phyloP scores from a whole-genome alignment of 2,797 vertebrate species.

The Myotis myotis region DNA sequence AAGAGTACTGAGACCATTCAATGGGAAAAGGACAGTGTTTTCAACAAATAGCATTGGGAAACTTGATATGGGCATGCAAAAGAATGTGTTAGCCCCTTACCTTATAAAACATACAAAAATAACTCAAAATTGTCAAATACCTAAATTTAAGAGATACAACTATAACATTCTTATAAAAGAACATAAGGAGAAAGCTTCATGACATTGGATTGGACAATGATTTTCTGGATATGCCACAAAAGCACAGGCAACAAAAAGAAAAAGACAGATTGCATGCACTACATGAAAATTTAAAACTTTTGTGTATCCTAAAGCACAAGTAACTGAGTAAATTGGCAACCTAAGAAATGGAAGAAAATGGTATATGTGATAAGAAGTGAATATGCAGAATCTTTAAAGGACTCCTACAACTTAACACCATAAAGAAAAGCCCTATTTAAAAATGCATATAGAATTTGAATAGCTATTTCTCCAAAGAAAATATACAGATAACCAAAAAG shows the following conservation, averaged over 20 bases:
- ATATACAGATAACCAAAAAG: neutral
- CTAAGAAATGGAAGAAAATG: neutral
- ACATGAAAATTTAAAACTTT: neutral
- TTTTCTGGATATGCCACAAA: neutral
- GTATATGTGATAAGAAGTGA: neutral
- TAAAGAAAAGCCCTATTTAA: neutral
- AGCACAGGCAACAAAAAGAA: neutral
- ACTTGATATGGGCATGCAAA: neutral
- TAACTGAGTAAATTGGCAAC: neutral
- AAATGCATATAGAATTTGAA: neutral
- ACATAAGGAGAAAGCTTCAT: neutral
- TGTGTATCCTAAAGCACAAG: neutral
- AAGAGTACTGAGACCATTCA: neutral
- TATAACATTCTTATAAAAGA: neutral
- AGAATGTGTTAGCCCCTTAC: neutral
- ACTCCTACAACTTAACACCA: neutral
- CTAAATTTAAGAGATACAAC: neutral
- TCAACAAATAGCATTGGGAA: neutral
- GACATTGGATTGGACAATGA: neutral
- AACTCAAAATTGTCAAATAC: neutral
- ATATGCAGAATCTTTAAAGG: neutral
- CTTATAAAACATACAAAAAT: neutral
- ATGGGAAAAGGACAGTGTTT: neutral
- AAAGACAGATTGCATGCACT: neutral
- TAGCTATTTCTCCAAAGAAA: neutral